Base-by-base conservation (phyloP, 2,797 vertebrate species). In the Enteromius fasciolatus region DNA sequence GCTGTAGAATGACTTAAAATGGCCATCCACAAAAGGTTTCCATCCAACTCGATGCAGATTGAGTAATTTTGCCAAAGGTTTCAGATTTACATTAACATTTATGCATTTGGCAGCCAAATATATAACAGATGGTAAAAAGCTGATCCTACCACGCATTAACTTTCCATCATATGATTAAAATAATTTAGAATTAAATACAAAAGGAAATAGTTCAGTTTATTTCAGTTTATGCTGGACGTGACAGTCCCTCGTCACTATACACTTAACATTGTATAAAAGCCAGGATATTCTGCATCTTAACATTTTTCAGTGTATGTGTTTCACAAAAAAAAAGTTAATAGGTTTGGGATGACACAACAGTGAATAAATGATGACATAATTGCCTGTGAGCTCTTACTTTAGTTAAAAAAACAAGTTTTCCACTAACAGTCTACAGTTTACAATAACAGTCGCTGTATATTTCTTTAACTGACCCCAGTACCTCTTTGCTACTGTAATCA, bases 401-500 rank as follows among this genome's bases (percentile, higher is more conserved):
- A 75, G 36, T 39, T 39, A 57, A 39, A 39, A 39, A 39, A 39
- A 12, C 1, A 39, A 11, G 33, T 36, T 50, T 54, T 36, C 6
- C 31, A 25, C 10, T 76, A n/a, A n/a, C n/a, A n/a, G n/a, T n/a
- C n/a, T n/a, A n/a, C n/a, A n/a, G n/a, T n/a, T n/a, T n/a, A n/a
- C 25, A 18, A 59, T 33, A 33, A 33, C 33, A 33, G 33, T 33
- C 4, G 33, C 33, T 33, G 5, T 33, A 33, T 33, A 33, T 33
- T 33, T 33, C 33, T 4, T 33, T 33, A 33, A 33, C 33, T 33
- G 33, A 33, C 82, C 54, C 78, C 87, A 54, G 52, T 44, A 72
- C 70, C 69, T 70, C 48, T 41, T 36, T 52, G 59, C 73, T 73
- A 80, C 31, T 86, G 80, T n/a, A 73, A 86, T 83, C 50, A 59